These are phyloP conservation scores for Hipposideros armiger DNA, from an alignment of 2,113 vertebrate species.

Conservation along the genomic window DNA sequence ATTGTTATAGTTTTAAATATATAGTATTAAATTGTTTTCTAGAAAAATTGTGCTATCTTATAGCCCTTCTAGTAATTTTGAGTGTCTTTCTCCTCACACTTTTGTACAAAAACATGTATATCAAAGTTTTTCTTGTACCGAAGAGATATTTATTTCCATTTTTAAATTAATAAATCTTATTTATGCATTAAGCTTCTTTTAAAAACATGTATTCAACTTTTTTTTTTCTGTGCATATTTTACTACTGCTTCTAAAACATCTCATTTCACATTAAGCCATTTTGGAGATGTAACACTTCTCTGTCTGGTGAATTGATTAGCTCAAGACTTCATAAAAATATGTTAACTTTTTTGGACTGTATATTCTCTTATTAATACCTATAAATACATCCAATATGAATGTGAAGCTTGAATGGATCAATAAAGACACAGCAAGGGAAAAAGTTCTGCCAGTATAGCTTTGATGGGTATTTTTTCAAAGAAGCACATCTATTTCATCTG, in stretches of 20 bases:
- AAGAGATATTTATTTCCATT: not conserved
- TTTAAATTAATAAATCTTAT: constrained; percentile 25
- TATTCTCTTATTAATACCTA: constrained; percentile 72
- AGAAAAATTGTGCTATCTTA: not conserved
- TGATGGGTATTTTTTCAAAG: constrained; percentile 61
- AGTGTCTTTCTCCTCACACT: not conserved
- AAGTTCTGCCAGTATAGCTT: constrained; percentile 56
- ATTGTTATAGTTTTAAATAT: not conserved
- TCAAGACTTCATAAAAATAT: constrained; percentile 50
- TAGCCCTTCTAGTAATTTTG: not conserved
- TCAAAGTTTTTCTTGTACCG: not conserved
- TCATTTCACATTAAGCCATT: not conserved
- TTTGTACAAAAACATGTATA: not conserved
- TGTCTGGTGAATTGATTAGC: constrained; percentile 41
- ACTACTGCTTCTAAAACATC: not conserved
- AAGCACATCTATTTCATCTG: constrained; percentile 21
- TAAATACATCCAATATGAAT: constrained; percentile 42
- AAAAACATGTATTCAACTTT: not conserved
- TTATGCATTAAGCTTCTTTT: not conserved
- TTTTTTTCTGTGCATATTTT: not conserved
- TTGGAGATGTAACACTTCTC: not conserved
- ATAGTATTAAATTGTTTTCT: not conserved
- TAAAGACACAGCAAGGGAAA: constrained; percentile 57
- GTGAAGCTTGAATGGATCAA: constrained; percentile 52
- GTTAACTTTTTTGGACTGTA: not conserved